These are phyloP conservation scores for Bradypodion ventrale DNA, from an alignment of 2,797 vertebrate genomes.

Conservation along the genomic window DNA sequence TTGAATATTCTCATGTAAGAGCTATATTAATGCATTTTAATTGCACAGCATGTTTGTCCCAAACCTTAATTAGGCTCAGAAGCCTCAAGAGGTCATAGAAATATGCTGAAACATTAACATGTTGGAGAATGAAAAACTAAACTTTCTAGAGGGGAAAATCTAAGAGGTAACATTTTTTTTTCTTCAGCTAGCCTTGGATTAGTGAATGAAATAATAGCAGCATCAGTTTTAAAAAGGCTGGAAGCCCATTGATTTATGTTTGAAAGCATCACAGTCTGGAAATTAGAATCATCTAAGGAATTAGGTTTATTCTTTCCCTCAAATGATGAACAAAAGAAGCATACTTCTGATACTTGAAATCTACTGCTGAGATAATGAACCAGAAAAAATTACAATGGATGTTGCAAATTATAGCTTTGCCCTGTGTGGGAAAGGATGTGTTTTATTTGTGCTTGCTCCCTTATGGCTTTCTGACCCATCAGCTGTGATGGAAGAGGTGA, in stretches of 20 bases:
- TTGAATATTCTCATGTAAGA: conserved; percentile 10
- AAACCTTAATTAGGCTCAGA: conserved; percentile 9
- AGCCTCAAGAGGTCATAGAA: conserved; percentile 5
- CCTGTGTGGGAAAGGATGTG: conserved; percentile 66
- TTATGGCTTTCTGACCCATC: conserved; percentile 64
- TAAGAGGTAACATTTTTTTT: background rate
- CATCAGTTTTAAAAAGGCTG: background rate
- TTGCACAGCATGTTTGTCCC: conserved; percentile 14
- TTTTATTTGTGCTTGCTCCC: conserved; percentile 73
- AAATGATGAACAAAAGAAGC: conserved; percentile 57
- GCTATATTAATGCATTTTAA: conserved; percentile 18
- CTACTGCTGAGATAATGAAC: conserved; percentile 75
- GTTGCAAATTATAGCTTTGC: conserved; percentile 73
- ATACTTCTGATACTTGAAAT: conserved; percentile 61
- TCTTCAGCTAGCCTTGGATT: background rate
- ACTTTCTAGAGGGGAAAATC: background rate
- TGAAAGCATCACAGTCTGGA: conserved; percentile 34
- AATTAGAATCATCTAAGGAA: conserved; percentile 47
- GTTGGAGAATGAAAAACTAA: background rate
- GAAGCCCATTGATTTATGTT: background rate
- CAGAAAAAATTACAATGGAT: conserved; percentile 72
- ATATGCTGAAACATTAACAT: background rate
- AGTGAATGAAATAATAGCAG: background rate
- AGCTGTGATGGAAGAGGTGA: conserved; percentile 59
- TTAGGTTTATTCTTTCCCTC: conserved; percentile 45